Evolutionary conservation across 2,113 vertebrate genomes (phyloP).

Genomic region (Ophiodon elongatus): DNA sequence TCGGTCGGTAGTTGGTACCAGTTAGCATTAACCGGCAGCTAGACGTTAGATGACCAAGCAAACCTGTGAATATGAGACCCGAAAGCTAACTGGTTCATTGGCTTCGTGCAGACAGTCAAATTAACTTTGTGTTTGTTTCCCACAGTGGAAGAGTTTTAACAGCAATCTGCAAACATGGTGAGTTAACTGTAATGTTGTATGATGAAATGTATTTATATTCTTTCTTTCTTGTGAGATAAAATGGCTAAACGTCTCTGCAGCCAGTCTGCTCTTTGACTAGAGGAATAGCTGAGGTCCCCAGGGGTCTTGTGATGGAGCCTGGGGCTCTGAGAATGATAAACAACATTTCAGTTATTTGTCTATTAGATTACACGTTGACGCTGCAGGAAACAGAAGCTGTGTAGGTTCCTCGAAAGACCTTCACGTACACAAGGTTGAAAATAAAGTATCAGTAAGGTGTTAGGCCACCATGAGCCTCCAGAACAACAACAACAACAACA

Average conservation of each 20-base stretch:
- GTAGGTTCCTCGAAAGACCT: neutral
- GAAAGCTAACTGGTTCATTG: too few relatives aligned
- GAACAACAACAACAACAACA: neutral
- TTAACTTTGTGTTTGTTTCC: neutral
- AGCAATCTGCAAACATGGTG: conserved; percentile 36
- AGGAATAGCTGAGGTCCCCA: neutral
- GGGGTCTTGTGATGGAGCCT: neutral
- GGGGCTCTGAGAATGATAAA: neutral
- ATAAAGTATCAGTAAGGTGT: neutral
- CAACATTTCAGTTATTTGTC: neutral
- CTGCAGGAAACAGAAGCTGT: neutral
- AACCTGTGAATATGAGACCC: too few relatives aligned
- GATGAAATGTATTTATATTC: too few relatives aligned
- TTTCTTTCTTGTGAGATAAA: neutral
- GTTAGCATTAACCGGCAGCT: neutral
- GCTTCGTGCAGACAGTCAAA: accelerated
- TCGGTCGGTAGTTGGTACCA: accelerated
- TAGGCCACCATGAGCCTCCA: neutral
- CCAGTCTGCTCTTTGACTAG: neutral
- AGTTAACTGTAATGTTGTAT: too few relatives aligned
- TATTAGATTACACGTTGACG: neutral
- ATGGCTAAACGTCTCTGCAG: neutral
- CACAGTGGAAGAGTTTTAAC: neutral
- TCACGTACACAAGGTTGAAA: neutral
- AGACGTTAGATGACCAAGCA: neutral